Evolutionary conservation across 2,797 vertebrate species (phyloP).

Genomic region (Anolis apletophallus): DNA sequence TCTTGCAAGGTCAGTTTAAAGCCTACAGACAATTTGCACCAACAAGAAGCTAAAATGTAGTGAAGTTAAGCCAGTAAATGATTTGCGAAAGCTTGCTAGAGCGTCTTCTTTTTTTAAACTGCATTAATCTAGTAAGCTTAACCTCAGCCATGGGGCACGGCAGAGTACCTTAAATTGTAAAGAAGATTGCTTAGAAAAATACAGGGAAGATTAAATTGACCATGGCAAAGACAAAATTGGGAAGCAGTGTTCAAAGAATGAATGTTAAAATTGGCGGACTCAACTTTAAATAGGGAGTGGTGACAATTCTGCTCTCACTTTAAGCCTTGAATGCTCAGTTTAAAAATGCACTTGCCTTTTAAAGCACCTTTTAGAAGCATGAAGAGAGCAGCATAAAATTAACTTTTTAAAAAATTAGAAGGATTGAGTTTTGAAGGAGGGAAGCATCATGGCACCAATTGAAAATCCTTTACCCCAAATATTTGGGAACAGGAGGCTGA

Average conservation of each 20-base stretch:
- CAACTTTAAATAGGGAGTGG: background rate
- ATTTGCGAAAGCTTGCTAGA: conserved; percentile 8
- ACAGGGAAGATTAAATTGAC: background rate
- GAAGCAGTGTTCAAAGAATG: conserved; percentile 2
- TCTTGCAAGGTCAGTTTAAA: conserved; percentile 1
- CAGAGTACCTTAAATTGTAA: background rate
- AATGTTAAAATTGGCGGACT: background rate
- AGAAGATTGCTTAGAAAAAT: background rate
- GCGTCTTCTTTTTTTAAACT: background rate
- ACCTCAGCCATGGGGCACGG: background rate
- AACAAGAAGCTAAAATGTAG: background rate
- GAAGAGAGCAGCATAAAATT: background rate
- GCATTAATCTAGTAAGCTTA: background rate
- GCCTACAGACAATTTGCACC: background rate
- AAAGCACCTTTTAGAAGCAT: background rate
- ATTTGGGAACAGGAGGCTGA: no score
- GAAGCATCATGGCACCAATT: no score
- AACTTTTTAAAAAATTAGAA: background rate
- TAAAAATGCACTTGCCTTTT: background rate
- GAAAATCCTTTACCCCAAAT: no score
- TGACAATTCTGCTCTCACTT: background rate
- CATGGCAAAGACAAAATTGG: background rate
- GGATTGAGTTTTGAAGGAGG: background rate
- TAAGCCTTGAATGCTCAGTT: background rate
- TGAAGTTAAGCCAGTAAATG: background rate